Evolutionary conservation across 2,797 vertebrate genomes (phyloP).

Genomic region (Mus spretus): DNA sequence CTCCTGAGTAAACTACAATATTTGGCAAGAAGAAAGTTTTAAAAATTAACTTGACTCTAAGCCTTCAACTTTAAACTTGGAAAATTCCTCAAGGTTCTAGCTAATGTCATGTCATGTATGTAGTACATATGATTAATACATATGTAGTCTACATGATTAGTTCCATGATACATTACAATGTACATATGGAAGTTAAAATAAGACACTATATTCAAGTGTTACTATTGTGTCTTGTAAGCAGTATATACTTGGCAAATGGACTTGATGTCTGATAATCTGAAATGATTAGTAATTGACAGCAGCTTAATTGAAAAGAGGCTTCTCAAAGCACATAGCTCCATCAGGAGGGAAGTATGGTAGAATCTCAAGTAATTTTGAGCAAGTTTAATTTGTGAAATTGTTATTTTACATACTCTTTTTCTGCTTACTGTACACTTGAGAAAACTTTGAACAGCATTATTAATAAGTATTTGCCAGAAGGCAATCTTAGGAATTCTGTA

Average conservation of each 20-base stretch:
- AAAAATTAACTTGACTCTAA: not conserved
- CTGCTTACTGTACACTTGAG: not conserved
- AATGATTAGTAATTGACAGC: not conserved
- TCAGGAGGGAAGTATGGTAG: not conserved
- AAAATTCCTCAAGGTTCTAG: conserved; percentile 14
- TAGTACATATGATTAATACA: not conserved
- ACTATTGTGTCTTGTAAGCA: not conserved
- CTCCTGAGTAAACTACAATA: not conserved
- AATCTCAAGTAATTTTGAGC: conserved; percentile 28
- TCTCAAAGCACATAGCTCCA: conserved; percentile 29
- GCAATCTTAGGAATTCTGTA: not conserved
- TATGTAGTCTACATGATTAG: too few species aligned
- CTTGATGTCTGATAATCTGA: conserved; percentile 15
- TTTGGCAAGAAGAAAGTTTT: not conserved
- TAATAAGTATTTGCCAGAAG: conserved; percentile 21
- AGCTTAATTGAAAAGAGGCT: conserved; percentile 24
- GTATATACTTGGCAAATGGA: conserved; percentile 28
- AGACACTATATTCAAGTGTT: conserved; percentile 11
- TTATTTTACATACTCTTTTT: not conserved
- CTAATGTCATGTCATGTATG: not conserved
- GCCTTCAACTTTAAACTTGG: conserved; percentile 34
- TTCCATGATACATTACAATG: too few species aligned
- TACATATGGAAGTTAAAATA: conserved; percentile 12
- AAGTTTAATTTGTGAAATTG: conserved; percentile 24
- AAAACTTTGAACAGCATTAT: not conserved